Conservation (phyloP, 2,888 invertebrate species). For the Oasisia sp. region DNA sequence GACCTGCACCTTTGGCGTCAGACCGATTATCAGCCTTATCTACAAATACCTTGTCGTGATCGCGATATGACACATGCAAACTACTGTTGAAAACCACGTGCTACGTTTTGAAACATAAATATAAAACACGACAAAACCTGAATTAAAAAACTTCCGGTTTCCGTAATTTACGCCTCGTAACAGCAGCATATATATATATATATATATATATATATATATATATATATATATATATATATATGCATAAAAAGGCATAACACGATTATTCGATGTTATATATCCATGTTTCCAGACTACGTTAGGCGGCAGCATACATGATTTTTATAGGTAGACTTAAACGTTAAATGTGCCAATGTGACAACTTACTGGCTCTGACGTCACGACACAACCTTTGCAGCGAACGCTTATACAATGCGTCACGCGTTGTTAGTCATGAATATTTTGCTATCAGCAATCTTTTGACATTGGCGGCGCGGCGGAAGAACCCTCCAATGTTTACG, state of each 20-base stretch:
- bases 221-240: constrained; percentile 19
- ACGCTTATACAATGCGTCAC: background rate
- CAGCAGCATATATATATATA: background rate
- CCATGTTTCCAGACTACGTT: background rate
- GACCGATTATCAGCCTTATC: background rate
- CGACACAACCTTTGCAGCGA: background rate
- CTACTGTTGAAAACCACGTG: too few species aligned
- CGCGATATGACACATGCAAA: too few species aligned
- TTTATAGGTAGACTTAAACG: too few species aligned
- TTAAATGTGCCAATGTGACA: too few species aligned
- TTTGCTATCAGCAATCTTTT: background rate
- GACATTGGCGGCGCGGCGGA: background rate
- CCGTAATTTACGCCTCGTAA: too few species aligned
- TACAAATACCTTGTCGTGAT: background rate
- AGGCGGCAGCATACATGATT: too few species aligned
- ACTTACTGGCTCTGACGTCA: background rate
- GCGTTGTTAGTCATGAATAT: background rate
- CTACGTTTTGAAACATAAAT: too few species aligned
- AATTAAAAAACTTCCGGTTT: too few species aligned
- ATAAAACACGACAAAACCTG: too few species aligned
- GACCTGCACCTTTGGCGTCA: background rate
- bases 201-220: constrained; percentile 18
- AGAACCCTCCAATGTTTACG: background rate
- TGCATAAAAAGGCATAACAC: background rate
- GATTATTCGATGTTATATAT: background rate